phyloP scores from a whole-genome alignment of 2,888 invertebrate species.

The Aphrophora alni region DNA sequence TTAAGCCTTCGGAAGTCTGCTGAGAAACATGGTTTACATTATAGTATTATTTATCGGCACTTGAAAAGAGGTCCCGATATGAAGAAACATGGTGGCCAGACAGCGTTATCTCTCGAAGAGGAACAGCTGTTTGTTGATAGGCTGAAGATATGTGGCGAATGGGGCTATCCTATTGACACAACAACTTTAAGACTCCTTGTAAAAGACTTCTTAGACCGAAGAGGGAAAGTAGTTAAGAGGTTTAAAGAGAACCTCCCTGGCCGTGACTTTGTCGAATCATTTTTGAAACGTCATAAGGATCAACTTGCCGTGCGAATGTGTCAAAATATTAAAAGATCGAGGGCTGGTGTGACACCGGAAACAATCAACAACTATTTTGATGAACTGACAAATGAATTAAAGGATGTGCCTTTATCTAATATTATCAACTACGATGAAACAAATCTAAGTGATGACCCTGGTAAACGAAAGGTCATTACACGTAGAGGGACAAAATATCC shows the following conservation, averaged over 20 bases:
- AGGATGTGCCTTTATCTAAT: slow-evolving; percentile 42
- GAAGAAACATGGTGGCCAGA: slow-evolving; percentile 41
- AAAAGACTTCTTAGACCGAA: slow-evolving; percentile 30
- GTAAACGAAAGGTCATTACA: too few relatives aligned
- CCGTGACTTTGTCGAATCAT: slow-evolving; percentile 30
- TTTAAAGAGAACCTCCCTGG: slow-evolving; percentile 38
- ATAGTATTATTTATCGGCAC: too few relatives aligned
- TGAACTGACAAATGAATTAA: slow-evolving; percentile 38
- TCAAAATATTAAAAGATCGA: slow-evolving; percentile 41
- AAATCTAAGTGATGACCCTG: slow-evolving; percentile 50
- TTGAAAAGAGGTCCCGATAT: slow-evolving; percentile 27
- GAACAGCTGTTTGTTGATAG: slow-evolving; percentile 39
- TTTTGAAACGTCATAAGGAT: slow-evolving; percentile 31
- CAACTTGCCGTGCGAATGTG: slow-evolving; percentile 32
- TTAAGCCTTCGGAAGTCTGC: slow-evolving; percentile 22
- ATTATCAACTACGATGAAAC: slow-evolving; percentile 50
- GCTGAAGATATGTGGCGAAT: slow-evolving; percentile 45
- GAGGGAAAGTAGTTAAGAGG: slow-evolving; percentile 9
- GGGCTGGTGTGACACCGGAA: slow-evolving; percentile 40
- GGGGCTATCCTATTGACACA: slow-evolving; percentile 46
- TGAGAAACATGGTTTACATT: slow-evolving; percentile 29
- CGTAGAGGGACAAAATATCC: slow-evolving; percentile 42
- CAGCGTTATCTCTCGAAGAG: slow-evolving; percentile 38
- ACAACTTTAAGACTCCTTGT: slow-evolving; percentile 45
- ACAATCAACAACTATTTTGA: slow-evolving; percentile 47